phyloP scores from a whole-genome alignment of 64 coral and sea anemone species.

The Stichodactyla mertensii region DNA sequence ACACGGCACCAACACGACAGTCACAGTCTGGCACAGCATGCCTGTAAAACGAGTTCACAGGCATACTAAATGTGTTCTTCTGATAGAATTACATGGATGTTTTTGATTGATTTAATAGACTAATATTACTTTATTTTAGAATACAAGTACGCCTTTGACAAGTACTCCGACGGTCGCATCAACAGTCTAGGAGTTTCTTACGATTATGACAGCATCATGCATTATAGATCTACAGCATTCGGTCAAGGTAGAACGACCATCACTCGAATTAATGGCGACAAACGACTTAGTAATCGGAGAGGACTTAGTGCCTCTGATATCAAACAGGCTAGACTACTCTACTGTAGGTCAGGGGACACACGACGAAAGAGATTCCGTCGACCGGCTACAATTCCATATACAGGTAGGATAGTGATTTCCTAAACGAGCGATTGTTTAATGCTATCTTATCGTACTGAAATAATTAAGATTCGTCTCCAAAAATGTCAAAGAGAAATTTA shows the following conservation, averaged over 20 bases:
- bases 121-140: not conserved
- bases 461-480: too few species aligned
- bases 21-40: too few species aligned
- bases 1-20: too few species aligned
- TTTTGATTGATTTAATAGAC: too few species aligned
- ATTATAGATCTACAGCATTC: not conserved
- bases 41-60: too few species aligned
- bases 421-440: too few species aligned
- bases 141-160: not conserved
- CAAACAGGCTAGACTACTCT: not conserved
- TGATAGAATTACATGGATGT: too few species aligned
- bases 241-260: not conserved
- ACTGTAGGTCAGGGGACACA: not conserved
- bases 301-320: not conserved
- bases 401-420: not conserved
- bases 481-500: too few species aligned
- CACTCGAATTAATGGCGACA: not conserved
- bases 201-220: constrained; percentile 8
- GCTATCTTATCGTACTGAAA: too few species aligned
- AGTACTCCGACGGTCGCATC: not conserved
- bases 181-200: constrained; percentile 4
- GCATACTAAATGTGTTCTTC: too few species aligned
- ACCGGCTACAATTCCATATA: not conserved
- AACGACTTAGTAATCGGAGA: not conserved
- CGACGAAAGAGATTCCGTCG: not conserved